Percentiles rank a stretch among this genome's conserved stretches.
Evolutionary conservation across 2,113 vertebrate genomes (phyloP).

Genomic region (Carollia perspicillata): DNA sequence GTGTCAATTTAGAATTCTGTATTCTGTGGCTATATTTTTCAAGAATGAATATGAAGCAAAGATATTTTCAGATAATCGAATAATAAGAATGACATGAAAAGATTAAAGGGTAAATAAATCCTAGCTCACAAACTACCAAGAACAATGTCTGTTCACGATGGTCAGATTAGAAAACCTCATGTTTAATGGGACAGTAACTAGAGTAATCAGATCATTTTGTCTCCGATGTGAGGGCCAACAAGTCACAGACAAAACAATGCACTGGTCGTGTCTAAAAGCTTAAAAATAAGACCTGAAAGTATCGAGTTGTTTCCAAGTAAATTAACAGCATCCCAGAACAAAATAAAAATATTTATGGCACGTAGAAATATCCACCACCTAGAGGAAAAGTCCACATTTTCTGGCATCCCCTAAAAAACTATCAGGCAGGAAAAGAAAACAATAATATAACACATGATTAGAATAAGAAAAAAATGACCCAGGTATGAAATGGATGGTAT

Average conservation of each 20-base stretch:
- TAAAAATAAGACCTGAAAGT: background rate
- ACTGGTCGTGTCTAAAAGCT: background rate
- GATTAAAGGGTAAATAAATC: background rate
- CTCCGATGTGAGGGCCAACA: background rate
- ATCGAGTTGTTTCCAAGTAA: background rate
- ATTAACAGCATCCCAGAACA: background rate
- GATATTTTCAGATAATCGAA: background rate
- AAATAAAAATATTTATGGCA: background rate
- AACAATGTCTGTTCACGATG: background rate
- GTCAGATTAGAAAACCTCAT: background rate
- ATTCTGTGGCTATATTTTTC: background rate
- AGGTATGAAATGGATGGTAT: background rate
- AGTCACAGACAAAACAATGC: background rate
- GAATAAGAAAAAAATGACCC: background rate
- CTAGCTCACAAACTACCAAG: background rate
- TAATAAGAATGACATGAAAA: background rate
- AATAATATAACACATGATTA: background rate
- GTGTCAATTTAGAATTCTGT: background rate
- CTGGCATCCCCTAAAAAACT: background rate
- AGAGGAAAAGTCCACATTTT: background rate
- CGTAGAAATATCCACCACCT: background rate
- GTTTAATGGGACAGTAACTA: background rate
- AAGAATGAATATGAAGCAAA: constrained; percentile 1
- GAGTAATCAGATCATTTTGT: background rate
- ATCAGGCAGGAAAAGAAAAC: background rate